These are phyloP conservation scores for Ranitomeya imitator DNA, from an alignment of 2,113 vertebrate species.

Conservation along the genomic window DNA sequence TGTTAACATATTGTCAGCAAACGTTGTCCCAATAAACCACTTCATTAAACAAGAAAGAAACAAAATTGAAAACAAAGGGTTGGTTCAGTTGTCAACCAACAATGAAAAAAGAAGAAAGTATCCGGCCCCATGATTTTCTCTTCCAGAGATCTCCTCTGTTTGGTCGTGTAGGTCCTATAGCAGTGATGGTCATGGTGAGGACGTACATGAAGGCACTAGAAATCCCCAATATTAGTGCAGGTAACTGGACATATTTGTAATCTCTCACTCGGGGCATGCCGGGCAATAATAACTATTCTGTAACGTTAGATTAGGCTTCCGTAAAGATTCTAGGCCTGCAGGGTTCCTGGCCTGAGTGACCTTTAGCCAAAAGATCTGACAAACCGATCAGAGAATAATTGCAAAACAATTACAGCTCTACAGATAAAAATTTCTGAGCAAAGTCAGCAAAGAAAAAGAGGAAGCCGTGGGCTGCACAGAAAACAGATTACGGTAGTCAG, in stretches of 20 bases:
- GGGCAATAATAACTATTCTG: not conserved
- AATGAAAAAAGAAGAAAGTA: not conserved
- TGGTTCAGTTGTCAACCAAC: no score
- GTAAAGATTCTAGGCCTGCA: no score
- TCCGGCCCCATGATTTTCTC: not conserved
- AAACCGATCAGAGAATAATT: not conserved
- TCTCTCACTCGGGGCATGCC: conserved; percentile 18
- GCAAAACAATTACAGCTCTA: not conserved
- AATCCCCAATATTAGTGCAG: not conserved
- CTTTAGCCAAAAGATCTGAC: not conserved
- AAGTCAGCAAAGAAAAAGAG: conserved; percentile 2
- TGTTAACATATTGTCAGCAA: no score
- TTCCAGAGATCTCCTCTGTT: not conserved
- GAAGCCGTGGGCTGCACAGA: not conserved
- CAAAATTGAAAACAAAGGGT: no score
- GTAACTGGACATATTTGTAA: not conserved
- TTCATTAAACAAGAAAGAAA: no score
- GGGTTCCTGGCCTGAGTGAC: not conserved
- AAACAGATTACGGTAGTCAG: not conserved
- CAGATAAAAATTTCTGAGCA: not conserved
- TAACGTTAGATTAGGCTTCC: no score
- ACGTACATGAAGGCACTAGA: not conserved
- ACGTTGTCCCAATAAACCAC: no score
- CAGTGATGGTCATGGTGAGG: not conserved
- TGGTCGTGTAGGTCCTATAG: not conserved